A percentile compares a stretch with the other conserved stretches of the same genome.
phyloP scores from a whole-genome alignment of 2,888 invertebrate genomes.

The Athalia circularis region DNA sequence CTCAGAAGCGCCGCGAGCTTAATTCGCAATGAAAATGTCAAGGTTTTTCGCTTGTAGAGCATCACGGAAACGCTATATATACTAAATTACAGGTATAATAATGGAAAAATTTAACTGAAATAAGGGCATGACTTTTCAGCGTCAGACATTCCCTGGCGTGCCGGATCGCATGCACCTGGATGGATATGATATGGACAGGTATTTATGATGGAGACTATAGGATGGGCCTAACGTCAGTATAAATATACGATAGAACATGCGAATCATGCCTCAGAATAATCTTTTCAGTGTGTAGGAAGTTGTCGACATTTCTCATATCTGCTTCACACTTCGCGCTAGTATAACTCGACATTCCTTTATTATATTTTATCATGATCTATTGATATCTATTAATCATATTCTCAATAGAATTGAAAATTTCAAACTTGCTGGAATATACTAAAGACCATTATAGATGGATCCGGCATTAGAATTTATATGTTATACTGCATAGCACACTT shows the following conservation, averaged over 20 bases:
- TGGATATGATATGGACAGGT: neutral
- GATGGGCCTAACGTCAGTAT: constrained; percentile 26
- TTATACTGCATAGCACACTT: too few species aligned
- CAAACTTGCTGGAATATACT: neutral
- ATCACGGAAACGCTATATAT: constrained; percentile 27
- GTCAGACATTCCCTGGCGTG: neutral
- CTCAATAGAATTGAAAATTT: constrained; percentile 27
- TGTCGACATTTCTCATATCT: constrained; percentile 44
- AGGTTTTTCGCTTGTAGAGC: constrained; percentile 36
- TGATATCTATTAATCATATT: constrained; percentile 40
- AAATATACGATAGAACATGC: constrained; percentile 11
- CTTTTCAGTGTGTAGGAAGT: constrained; percentile 43
- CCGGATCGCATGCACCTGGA: neutral
- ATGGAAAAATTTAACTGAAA: constrained; percentile 16
- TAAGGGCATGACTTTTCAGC: constrained; percentile 42
- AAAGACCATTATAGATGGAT: too few species aligned
- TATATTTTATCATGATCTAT: neutral
- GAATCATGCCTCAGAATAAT: constrained; percentile 36
- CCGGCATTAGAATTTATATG: too few species aligned
- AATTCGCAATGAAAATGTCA: constrained; percentile 34
- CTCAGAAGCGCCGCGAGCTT: constrained; percentile 17
- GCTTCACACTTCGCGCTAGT: neutral
- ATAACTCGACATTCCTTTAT: constrained; percentile 20
- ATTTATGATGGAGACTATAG: constrained; percentile 13
- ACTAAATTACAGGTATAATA: constrained; percentile 32